Conservation (phyloP, 2,888 invertebrate genomes). For the Tridacna crocea region DNA sequence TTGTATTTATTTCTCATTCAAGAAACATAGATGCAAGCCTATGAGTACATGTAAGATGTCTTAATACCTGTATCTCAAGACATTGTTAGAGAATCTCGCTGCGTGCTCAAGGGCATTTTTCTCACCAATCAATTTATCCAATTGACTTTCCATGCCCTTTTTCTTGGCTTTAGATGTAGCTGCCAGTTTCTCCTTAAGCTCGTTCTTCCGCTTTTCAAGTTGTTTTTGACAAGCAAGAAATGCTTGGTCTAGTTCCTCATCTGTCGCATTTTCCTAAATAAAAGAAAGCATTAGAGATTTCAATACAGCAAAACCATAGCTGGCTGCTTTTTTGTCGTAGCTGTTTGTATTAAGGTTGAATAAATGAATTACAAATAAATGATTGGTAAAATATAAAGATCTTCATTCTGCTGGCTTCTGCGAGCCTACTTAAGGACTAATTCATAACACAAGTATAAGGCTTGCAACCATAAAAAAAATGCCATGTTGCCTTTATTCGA, state of each 20-base stretch:
- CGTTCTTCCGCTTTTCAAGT: conserved; percentile 64
- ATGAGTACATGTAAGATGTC: neutral
- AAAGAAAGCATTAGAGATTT: too few relatives aligned
- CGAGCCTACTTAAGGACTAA: too few relatives aligned
- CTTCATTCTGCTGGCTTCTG: too few relatives aligned
- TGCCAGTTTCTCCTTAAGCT: conserved; percentile 63
- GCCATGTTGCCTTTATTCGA: too few relatives aligned
- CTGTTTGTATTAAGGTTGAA: too few relatives aligned
- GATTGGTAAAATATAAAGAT: too few relatives aligned
- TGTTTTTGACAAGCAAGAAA: conserved; percentile 61
- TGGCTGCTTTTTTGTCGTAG: too few relatives aligned
- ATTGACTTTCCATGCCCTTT: conserved; percentile 62
- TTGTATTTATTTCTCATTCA: too few relatives aligned
- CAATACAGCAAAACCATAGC: too few relatives aligned
- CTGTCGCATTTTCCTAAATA: conserved; percentile 56
- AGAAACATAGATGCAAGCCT: neutral
- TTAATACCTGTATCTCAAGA: conserved; percentile 60
- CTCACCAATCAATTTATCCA: conserved; percentile 60
- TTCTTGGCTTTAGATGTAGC: conserved; percentile 65
- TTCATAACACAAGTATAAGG: too few relatives aligned
- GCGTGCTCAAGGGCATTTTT: conserved; percentile 64
- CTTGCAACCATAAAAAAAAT: too few relatives aligned
- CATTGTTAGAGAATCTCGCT: conserved; percentile 60
- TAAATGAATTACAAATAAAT: too few relatives aligned
- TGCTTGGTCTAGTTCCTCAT: conserved; percentile 63